Evolutionary conservation across 2,113 vertebrate species (phyloP).

Genomic region (Noturus placidus): DNA sequence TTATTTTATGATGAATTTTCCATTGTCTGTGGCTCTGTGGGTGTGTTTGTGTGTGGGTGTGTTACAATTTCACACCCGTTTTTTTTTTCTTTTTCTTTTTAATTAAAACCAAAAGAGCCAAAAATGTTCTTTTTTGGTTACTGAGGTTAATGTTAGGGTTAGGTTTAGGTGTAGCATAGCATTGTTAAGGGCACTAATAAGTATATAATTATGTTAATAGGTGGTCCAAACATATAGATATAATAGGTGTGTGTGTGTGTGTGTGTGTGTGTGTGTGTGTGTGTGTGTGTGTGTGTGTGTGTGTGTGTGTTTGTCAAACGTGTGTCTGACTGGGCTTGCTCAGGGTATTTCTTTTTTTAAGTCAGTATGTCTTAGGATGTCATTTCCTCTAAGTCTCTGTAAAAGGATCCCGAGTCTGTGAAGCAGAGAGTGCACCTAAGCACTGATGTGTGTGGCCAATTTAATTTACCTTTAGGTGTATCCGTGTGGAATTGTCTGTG

Average conservation of each 20-base stretch:
- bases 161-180: background rate
- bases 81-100: background rate
- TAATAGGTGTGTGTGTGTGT: no score
- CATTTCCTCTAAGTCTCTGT: background rate
- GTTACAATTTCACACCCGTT: background rate
- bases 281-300: background rate
- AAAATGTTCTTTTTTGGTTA: background rate
- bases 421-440: background rate
- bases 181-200: background rate
- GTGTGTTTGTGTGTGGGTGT: background rate
- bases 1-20: no score
- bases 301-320: constrained; percentile 31
- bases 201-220: background rate
- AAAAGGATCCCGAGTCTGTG: constrained; percentile 30
- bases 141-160: background rate
- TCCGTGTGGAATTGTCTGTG: constrained; percentile 53
- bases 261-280: background rate
- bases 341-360: background rate
- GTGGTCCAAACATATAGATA: no score
- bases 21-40: background rate
- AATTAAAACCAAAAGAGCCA: background rate
- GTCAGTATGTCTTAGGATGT: background rate
- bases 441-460: constrained; percentile 21
- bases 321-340: constrained; percentile 23
- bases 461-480: constrained; percentile 50